Evolutionary conservation across 1,140 invertebrate species (phyloP).

Genomic region (Dreissena polymorpha): DNA sequence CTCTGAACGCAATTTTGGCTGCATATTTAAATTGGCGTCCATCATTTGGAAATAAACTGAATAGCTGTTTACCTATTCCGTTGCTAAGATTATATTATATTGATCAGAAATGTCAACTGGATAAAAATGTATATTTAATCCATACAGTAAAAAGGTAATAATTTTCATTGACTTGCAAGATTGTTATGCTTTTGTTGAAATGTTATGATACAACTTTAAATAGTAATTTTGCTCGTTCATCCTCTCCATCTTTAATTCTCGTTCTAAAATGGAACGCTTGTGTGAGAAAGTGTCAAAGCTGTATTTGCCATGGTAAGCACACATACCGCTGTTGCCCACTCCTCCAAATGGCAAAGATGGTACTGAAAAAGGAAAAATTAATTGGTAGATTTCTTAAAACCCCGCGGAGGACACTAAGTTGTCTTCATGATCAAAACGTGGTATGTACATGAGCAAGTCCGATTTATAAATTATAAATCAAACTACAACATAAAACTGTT

Average conservation of each 20-base stretch:
- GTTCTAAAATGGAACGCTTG: constrained; percentile 91
- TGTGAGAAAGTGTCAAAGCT: constrained; percentile 96
- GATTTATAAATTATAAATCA: too few species aligned
- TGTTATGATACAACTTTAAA: too few species aligned
- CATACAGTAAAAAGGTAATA: neutral
- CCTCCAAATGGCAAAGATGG: constrained; percentile 83
- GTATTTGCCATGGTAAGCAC: constrained; percentile 94
- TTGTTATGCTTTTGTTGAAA: neutral
- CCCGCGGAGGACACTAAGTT: too few species aligned
- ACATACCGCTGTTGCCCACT: constrained; percentile 94
- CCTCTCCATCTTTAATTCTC: constrained; percentile 78
- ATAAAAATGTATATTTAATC: too few species aligned
- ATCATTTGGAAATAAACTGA: neutral
- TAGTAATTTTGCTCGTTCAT: constrained; percentile 64
- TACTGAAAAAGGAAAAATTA: constrained; percentile 71
- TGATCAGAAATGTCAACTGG: neutral
- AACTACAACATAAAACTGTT: too few species aligned
- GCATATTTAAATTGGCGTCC: too few species aligned
- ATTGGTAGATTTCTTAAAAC: too few species aligned
- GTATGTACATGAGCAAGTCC: too few species aligned
- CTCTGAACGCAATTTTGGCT: too few species aligned
- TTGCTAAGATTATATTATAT: neutral
- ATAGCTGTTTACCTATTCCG: neutral
- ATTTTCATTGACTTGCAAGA: neutral
- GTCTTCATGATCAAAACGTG: too few species aligned